phyloP scores from a whole-genome alignment of 2,113 vertebrate genomes.

The Sciurus niger region DNA sequence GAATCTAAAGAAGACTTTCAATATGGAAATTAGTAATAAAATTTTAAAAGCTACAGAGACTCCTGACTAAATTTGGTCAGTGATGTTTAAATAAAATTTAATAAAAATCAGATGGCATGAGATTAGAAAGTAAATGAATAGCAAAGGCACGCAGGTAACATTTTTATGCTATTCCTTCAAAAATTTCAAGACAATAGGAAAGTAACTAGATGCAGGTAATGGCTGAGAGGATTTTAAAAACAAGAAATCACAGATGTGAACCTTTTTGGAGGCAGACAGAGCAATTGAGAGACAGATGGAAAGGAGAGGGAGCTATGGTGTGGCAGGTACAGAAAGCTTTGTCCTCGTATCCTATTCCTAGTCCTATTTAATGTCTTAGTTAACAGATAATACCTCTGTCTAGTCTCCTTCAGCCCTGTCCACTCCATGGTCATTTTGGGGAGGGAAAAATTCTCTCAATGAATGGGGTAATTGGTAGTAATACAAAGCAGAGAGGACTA shows the following conservation, averaged over 20 bases:
- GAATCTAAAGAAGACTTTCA: background rate
- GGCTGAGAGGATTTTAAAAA: background rate
- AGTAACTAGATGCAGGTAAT: background rate
- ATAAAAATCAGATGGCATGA: background rate
- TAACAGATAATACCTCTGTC: background rate
- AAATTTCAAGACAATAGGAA: background rate
- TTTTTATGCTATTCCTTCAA: background rate
- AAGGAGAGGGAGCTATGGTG: background rate
- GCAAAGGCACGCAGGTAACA: background rate
- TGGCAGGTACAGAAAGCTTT: background rate
- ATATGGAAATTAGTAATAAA: background rate
- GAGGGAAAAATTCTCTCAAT: background rate
- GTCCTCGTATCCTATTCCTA: background rate
- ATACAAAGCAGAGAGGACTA: background rate
- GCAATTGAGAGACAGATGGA: background rate
- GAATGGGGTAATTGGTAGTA: background rate
- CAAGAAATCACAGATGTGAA: background rate
- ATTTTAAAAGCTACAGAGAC: background rate
- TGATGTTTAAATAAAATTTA: background rate
- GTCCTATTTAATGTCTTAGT: conserved; percentile 27
- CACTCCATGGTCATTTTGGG: background rate
- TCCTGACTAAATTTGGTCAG: background rate
- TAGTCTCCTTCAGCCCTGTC: background rate
- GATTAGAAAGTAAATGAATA: background rate
- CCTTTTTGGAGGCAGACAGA: background rate